A percentile compares a stretch with the other conserved stretches of the same genome.
These are phyloP conservation scores for Neogobius melanostomus DNA, from an alignment of 2,113 vertebrate species.

Conservation along the genomic window DNA sequence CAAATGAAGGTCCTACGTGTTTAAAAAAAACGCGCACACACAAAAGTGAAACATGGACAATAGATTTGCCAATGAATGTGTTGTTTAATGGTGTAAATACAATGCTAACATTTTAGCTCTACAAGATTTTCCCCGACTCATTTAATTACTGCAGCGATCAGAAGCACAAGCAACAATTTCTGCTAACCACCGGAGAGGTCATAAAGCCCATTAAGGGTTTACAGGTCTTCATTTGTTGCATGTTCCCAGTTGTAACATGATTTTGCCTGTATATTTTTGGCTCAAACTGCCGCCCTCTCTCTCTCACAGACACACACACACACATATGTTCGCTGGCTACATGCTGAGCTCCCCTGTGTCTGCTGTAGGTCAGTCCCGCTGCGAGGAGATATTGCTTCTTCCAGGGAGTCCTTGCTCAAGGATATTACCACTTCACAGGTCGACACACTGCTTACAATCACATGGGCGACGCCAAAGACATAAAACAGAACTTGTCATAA, in stretches of 20 bases:
- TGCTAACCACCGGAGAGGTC: neutral
- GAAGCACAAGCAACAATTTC: neutral
- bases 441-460: constrained; percentile 8
- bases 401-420: constrained; percentile 57
- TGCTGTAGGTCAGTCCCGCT: constrained; percentile 57
- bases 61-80: too few species aligned
- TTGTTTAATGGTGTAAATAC: too few species aligned
- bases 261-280: constrained; percentile 2
- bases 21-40: too few species aligned
- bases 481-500: constrained; percentile 2
- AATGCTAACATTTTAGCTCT: too few species aligned
- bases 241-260: neutral
- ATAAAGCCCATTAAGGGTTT: constrained; percentile 1
- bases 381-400: constrained; percentile 66
- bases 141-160: too few species aligned
- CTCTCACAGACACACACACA: constrained; percentile 12
- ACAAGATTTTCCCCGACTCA: too few species aligned
- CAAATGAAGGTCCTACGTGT: too few species aligned
- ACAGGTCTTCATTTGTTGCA: neutral
- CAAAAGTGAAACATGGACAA: too few species aligned
- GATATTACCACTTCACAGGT: constrained; percentile 46
- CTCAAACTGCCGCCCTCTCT: constrained; percentile 5
- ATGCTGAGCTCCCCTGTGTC: constrained; percentile 38
- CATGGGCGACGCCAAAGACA: neutral
- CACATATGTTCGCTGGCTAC: constrained; percentile 19